phyloP scores from a whole-genome alignment of 2,888 invertebrate genomes.

The Eubasilissa splendida region DNA sequence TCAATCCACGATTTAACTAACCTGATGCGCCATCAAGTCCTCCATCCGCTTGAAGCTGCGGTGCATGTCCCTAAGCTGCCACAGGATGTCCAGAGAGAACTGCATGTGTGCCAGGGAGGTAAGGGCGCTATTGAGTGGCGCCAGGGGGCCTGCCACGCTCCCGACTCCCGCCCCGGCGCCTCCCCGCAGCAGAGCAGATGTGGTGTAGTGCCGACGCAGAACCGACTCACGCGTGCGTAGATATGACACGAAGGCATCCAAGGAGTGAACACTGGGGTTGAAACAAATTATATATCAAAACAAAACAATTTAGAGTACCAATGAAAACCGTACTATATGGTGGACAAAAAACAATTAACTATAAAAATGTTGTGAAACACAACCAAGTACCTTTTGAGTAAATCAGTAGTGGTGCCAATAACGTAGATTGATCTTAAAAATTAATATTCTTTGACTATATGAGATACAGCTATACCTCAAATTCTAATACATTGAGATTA shows the following conservation, averaged over 20 bases:
- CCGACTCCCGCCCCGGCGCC: conserved; percentile 72
- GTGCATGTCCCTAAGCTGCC: conserved; percentile 84
- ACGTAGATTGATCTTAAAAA: too few species aligned
- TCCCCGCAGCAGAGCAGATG: conserved; percentile 81
- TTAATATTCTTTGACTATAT: too few species aligned
- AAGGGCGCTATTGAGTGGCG: conserved; percentile 82
- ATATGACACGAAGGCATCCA: conserved; percentile 93
- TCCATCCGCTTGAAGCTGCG: conserved; percentile 82
- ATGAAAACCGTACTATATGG: too few species aligned
- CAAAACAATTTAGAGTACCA: too few species aligned
- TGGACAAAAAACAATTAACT: too few species aligned
- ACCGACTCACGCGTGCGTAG: conserved; percentile 88
- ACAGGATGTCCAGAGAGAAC: conserved; percentile 86
- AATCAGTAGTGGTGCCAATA: too few species aligned
- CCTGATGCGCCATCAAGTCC: conserved; percentile 57
- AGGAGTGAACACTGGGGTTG: conserved; percentile 80
- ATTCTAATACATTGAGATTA: too few species aligned
- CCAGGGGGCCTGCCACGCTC: conserved; percentile 78
- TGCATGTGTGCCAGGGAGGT: conserved; percentile 86
- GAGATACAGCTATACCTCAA: too few species aligned
- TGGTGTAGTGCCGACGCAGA: conserved; percentile 84
- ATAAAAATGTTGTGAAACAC: too few species aligned
- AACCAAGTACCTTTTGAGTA: too few species aligned
- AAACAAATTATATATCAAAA: neutral
- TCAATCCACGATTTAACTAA: neutral